These are phyloP conservation scores for Gibbula magus DNA, from an alignment of 2,888 invertebrate genomes.

Conservation along the genomic window DNA sequence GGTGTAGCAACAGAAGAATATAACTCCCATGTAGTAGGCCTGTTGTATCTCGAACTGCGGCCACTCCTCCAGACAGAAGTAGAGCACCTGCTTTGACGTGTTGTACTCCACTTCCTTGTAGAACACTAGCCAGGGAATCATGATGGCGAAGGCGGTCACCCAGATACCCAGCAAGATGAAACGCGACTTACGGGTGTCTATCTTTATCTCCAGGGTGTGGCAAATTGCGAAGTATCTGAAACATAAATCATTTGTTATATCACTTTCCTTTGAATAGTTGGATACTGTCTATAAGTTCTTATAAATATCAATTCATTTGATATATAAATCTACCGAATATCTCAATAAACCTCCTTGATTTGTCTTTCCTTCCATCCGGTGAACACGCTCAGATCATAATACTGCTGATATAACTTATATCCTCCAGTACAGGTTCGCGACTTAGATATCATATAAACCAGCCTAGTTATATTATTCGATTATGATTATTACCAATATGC, in stretches of 20 bases:
- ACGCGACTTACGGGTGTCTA: slow-evolving; percentile 89
- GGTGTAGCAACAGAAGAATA: slow-evolving; percentile 91
- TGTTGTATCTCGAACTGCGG: slow-evolving; percentile 88
- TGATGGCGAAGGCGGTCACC: slow-evolving; percentile 88
- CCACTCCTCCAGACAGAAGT: slow-evolving; percentile 79
- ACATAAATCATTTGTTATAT: slow-evolving; percentile 14
- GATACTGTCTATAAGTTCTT: too few relatives aligned
- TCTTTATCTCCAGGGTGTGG: slow-evolving; percentile 93
- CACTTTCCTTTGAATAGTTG: too few relatives aligned
- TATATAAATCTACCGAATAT: too few relatives aligned
- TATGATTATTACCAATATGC: too few relatives aligned
- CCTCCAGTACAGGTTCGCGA: too few relatives aligned
- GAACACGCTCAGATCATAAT: too few relatives aligned
- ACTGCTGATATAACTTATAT: too few relatives aligned
- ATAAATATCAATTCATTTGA: too few relatives aligned
- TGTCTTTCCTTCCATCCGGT: too few relatives aligned
- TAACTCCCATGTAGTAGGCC: slow-evolving; percentile 90
- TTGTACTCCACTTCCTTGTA: slow-evolving; percentile 80
- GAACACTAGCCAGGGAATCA: slow-evolving; percentile 92
- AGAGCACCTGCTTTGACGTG: slow-evolving; percentile 36
- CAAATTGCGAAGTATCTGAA: slow-evolving; percentile 95
- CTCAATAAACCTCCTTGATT: too few relatives aligned
- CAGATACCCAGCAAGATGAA: slow-evolving; percentile 92
- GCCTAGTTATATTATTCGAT: too few relatives aligned
- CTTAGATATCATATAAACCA: too few relatives aligned